A percentile compares a stretch with the other conserved stretches of the same genome.
phyloP scores from a whole-genome alignment of 2,113 vertebrate genomes.

The Myxocyprinus asiaticus region DNA sequence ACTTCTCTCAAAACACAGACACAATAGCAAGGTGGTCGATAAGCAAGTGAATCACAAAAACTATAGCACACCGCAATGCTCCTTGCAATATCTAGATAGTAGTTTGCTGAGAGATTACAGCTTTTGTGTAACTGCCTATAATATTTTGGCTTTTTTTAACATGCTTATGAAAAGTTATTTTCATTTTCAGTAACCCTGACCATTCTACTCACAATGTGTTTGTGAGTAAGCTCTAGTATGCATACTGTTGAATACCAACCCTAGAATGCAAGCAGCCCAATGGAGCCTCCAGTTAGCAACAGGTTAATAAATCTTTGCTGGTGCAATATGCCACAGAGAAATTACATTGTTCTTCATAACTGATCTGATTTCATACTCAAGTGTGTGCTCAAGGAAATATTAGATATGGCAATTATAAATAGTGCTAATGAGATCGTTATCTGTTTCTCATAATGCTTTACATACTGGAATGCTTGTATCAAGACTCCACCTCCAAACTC shows the following conservation, averaged over 20 bases:
- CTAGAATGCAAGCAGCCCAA: slow-evolving; percentile 31
- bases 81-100: background rate
- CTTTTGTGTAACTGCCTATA: background rate
- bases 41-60: background rate
- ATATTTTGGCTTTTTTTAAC: background rate
- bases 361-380: slow-evolving; percentile 20
- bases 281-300: slow-evolving; percentile 44
- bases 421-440: slow-evolving; percentile 50
- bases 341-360: slow-evolving; percentile 46
- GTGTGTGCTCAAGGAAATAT: slow-evolving; percentile 39
- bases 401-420: slow-evolving; percentile 51
- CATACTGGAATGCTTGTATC: slow-evolving; percentile 24
- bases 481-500: background rate
- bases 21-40: background rate
- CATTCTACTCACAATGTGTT: background rate
- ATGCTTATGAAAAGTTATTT: background rate
- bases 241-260: slow-evolving; percentile 5
- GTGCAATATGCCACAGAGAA: slow-evolving; percentile 30
- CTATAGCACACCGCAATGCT: background rate
- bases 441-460: slow-evolving; percentile 39
- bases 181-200: slow-evolving; percentile 4
- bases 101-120: background rate
- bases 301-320: slow-evolving; percentile 53
- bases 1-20: background rate
- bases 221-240: background rate